Conservation (phyloP, 1,140 invertebrate genomes). For the Nylanderia fulva region DNA sequence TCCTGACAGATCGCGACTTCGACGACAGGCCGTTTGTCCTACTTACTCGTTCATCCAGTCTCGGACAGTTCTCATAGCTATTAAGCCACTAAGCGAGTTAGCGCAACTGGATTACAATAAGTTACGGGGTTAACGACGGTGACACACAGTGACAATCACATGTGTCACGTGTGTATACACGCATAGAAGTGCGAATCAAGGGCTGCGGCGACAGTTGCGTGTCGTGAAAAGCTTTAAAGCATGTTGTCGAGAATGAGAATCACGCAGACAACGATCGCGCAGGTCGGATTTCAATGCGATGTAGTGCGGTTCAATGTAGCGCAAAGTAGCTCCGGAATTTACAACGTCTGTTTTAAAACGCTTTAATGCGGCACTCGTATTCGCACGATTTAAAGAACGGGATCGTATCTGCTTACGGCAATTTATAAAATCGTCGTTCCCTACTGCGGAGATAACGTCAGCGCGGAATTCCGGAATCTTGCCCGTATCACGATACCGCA, state of each 20-base stretch:
- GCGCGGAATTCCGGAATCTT: neutral
- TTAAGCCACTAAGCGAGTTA: conserved; percentile 45
- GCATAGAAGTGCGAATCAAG: conserved; percentile 13
- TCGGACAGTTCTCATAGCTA: conserved; percentile 64
- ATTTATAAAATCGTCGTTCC: conserved; percentile 65
- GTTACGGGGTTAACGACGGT: conserved; percentile 52
- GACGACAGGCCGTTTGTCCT: conserved; percentile 67
- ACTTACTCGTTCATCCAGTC: conserved; percentile 73
- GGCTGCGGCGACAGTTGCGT: neutral
- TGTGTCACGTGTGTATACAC: conserved; percentile 19
- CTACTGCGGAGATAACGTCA: conserved; percentile 62
- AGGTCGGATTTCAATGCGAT: conserved; percentile 55
- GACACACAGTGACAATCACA: conserved; percentile 31
- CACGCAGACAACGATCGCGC: conserved; percentile 49
- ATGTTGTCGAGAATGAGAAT: conserved; percentile 44
- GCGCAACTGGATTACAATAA: conserved; percentile 39
- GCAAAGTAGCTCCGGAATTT: conserved; percentile 70
- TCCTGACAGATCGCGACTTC: conserved; percentile 52
- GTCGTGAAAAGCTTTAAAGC: conserved; percentile 57
- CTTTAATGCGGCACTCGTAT: conserved; percentile 62
- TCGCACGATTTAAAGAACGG: conserved; percentile 69
- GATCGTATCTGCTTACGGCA: conserved; percentile 63
- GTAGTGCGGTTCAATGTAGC: conserved; percentile 38
- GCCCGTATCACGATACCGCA: conserved; percentile 18
- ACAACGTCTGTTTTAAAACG: conserved; percentile 67